Base-by-base conservation (phyloP, 2,113 vertebrate genomes). In the Myotis yumanensis region DNA sequence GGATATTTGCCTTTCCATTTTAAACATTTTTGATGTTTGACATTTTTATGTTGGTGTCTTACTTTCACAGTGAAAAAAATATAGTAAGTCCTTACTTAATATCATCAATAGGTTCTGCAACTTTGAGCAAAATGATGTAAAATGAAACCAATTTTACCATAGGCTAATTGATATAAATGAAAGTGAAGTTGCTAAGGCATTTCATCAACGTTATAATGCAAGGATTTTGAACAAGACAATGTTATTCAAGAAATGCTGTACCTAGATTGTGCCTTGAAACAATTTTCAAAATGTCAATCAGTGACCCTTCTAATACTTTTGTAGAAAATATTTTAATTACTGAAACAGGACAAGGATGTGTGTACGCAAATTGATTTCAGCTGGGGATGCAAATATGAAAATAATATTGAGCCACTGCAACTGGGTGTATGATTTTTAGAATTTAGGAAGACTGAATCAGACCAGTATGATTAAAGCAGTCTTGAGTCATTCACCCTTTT, bases 251-350 rank as follows among this genome's bases (percentile, higher is more conserved):
- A 11, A 81, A 35, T 57, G 22, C 22, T 37, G 52, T 37, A 77
- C 14, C 40, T 5, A 90, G 73, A 85, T 37, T 46, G 18, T 86
- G 71, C 62, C 40, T 69, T 91, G 83, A 89, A 86, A 89, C 52
- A 72, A 37, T 72, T 93, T 95, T 90, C 37, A 76, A 76, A 89
- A 75, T 92, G 73, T 69, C 88, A 72, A 5, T 82, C 72, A 57
- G 22, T 92, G 46, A 17, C 32, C 75, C 68, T 94, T 91, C 57
- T n/a, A 66, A 91, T 77, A 80, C 35, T 69, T 95, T 37, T 37
- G 35, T 40, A 66, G 57, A 89, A 93, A 80, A 83, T 89, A 89
- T 81, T 91, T 96, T 68, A 82, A 69, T 86, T 83, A 96, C 66
- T 73, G 71, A 94, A 95, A 77, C 11, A 76, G 68, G 89, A 46